Conservation (phyloP, 2,888 invertebrate genomes). For the Pseudeuparius sepicola region DNA sequence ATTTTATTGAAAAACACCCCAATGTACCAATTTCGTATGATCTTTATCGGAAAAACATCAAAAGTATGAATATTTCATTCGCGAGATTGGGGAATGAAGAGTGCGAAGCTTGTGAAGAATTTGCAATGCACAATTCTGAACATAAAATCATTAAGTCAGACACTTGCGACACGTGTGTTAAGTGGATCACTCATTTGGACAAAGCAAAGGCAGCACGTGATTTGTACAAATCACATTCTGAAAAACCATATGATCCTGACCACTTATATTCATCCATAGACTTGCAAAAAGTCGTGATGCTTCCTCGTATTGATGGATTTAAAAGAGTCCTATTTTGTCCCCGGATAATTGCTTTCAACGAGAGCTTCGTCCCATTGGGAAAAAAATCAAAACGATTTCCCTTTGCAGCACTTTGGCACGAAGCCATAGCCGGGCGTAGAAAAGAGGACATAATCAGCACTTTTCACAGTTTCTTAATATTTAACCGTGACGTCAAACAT, state of each 20-base stretch:
- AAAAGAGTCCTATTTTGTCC: conserved; percentile 14
- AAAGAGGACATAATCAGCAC: conserved; percentile 20
- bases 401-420: conserved; percentile 20
- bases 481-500: conserved; percentile 18
- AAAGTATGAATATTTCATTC: conserved; percentile 11
- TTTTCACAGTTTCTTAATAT: too few relatives aligned
- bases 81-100: too few relatives aligned
- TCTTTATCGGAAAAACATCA: conserved; percentile 14
- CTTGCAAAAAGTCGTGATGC: conserved; percentile 16
- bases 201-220: conserved; percentile 11
- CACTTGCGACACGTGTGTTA: conserved; percentile 9
- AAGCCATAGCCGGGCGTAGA: conserved; percentile 15
- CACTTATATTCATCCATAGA: conserved; percentile 11
- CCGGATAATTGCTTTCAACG: too few relatives aligned
- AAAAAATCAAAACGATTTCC: conserved; percentile 8
- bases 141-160: conserved; percentile 13
- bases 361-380: conserved; percentile 18
- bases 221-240: conserved; percentile 9
- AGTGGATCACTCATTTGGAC: conserved; percentile 13
- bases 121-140: conserved; percentile 13
- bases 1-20: conserved; percentile 13
- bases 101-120: conserved; percentile 14
- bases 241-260: conserved; percentile 10
- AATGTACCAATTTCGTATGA: conserved; percentile 14
- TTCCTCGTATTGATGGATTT: conserved; percentile 15